These are phyloP conservation scores for Cygnus atratus DNA, from an alignment of 2,113 vertebrate species.

Conservation along the genomic window DNA sequence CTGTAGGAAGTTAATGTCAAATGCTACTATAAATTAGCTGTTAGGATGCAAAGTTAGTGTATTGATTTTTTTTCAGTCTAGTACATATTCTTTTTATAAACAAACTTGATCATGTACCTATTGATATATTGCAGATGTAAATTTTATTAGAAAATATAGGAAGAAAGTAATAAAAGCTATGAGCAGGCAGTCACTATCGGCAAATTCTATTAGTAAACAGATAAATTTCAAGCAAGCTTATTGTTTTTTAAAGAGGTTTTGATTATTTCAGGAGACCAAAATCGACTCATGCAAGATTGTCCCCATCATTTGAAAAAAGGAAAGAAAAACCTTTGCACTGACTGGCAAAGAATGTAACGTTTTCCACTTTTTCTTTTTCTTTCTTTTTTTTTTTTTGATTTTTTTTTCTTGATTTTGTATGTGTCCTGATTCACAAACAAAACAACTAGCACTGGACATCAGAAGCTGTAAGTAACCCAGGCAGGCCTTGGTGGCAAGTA, in stretches of 20 bases:
- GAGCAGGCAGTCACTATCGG: not conserved
- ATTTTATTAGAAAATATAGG: slow-evolving; percentile 42
- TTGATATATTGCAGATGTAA: slow-evolving; percentile 17
- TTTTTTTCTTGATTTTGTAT: not conserved
- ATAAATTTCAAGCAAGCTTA: slow-evolving; percentile 2
- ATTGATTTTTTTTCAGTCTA: slow-evolving; percentile 21
- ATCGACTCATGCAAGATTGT: not conserved
- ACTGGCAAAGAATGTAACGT: not conserved
- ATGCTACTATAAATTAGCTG: not conserved
- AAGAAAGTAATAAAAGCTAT: slow-evolving; percentile 30
- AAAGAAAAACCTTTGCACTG: not conserved
- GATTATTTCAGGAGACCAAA: not conserved
- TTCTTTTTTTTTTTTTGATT: too few species aligned
- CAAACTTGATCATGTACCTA: slow-evolving; percentile 1
- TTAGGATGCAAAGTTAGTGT: not conserved
- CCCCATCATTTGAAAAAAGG: not conserved
- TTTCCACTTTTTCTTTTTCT: not conserved
- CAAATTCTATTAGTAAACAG: slow-evolving; percentile 9
- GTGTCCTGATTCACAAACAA: not conserved
- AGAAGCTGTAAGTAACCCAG: not conserved
- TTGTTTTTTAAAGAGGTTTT: slow-evolving; percentile 10
- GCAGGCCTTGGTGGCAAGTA: not conserved
- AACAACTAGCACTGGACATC: not conserved
- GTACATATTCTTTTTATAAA: slow-evolving; percentile 15
- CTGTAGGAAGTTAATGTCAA: not conserved